phyloP scores from a whole-genome alignment of 2,888 invertebrate genomes.

The Acanthosepion pharaonis region DNA sequence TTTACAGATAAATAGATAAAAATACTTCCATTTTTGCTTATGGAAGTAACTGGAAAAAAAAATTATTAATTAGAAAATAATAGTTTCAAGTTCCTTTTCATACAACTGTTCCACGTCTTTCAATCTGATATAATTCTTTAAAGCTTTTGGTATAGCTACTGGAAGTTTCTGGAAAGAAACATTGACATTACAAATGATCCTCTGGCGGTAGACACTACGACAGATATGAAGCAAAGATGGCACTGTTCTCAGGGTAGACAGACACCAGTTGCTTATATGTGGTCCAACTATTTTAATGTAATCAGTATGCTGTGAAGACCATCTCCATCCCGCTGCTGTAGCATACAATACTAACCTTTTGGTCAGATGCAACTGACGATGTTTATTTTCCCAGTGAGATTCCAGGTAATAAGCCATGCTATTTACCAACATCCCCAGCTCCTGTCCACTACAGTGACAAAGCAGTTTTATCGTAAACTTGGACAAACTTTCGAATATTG shows the following conservation, averaged over 20 bases:
- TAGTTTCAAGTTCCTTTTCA: background rate
- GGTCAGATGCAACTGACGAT: slow-evolving; percentile 55
- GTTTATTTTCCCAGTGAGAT: slow-evolving; percentile 61
- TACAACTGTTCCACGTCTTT: slow-evolving; percentile 61
- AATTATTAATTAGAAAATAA: background rate
- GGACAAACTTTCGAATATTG: slow-evolving; percentile 59
- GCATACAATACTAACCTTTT: slow-evolving; percentile 61
- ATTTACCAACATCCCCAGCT: slow-evolving; percentile 56
- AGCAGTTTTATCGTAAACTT: slow-evolving; percentile 63
- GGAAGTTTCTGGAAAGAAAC: slow-evolving; percentile 55
- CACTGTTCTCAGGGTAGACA: slow-evolving; percentile 52
- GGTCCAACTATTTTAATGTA: slow-evolving; percentile 59
- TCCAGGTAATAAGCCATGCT: slow-evolving; percentile 64
- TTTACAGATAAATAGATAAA: background rate
- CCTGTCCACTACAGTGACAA: slow-evolving; percentile 53
- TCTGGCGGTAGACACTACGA: slow-evolving; percentile 56
- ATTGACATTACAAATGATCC: slow-evolving; percentile 53
- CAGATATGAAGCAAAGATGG: slow-evolving; percentile 58
- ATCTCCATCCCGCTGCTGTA: slow-evolving; percentile 63
- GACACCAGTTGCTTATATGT: slow-evolving; percentile 59
- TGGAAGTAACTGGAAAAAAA: background rate
- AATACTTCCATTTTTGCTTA: background rate
- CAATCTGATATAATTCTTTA: slow-evolving; percentile 61
- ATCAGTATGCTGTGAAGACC: slow-evolving; percentile 57
- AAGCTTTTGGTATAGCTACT: slow-evolving; percentile 55